Conservation (phyloP, 2,888 invertebrate genomes). For the Anarsia innoxiella region DNA sequence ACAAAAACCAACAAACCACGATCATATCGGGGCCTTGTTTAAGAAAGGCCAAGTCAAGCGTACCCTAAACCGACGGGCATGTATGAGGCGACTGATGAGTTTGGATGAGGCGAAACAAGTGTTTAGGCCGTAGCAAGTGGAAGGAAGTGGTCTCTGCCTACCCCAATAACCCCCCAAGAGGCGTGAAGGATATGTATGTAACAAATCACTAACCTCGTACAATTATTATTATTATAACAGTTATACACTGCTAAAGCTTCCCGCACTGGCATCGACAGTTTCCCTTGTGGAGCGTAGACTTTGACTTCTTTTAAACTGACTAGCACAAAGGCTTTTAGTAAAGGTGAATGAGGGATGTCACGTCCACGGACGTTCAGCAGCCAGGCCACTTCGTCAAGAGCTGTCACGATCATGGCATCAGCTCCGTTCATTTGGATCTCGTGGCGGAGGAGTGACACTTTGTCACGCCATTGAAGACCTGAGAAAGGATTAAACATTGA, state of each 20-base stretch:
- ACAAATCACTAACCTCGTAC: constrained; percentile 55
- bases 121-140: too few relatives aligned
- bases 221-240: constrained; percentile 77
- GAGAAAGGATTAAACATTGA: constrained; percentile 10
- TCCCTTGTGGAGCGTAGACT: constrained; percentile 81
- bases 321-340: constrained; percentile 84
- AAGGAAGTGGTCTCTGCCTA: too few relatives aligned
- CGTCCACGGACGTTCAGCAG: constrained; percentile 90
- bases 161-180: too few relatives aligned
- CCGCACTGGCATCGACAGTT: constrained; percentile 74
- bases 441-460: constrained; percentile 79
- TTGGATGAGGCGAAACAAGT: too few relatives aligned
- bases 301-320: constrained; percentile 78
- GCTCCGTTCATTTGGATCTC: constrained; percentile 77
- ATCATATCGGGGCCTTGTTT: too few relatives aligned
- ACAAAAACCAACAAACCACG: too few relatives aligned
- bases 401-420: constrained; percentile 88
- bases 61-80: too few relatives aligned
- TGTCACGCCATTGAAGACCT: constrained; percentile 85
- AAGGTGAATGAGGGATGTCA: constrained; percentile 88
- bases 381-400: constrained; percentile 91
- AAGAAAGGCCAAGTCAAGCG: too few relatives aligned
- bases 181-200: too few relatives aligned
- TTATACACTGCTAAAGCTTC: constrained; percentile 71
- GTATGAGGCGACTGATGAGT: too few relatives aligned